These are phyloP conservation scores for Ectobius pallidus DNA, from an alignment of 2,888 invertebrate genomes.

Conservation along the genomic window DNA sequence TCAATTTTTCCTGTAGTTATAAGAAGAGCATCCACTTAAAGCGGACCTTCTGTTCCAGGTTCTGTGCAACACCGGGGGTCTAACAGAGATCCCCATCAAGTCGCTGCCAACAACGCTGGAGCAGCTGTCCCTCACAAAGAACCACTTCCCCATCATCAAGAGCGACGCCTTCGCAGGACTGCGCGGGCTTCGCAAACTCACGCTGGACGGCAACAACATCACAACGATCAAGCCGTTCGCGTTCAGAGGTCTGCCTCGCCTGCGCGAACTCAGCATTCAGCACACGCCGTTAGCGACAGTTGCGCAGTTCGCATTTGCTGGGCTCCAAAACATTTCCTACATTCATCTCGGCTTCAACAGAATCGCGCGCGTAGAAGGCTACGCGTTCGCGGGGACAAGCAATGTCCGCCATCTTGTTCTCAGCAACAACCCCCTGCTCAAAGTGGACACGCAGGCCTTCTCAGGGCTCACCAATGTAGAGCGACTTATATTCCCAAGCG, in stretches of 20 bases:
- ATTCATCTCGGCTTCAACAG: slow-evolving; percentile 73
- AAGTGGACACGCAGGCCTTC: slow-evolving; percentile 82
- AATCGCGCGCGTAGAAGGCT: slow-evolving; percentile 68
- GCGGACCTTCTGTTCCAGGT: slow-evolving; percentile 74
- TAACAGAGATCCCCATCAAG: slow-evolving; percentile 78
- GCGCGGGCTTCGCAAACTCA: slow-evolving; percentile 78
- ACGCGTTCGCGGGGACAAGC: slow-evolving; percentile 87
- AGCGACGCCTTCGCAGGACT: slow-evolving; percentile 85
- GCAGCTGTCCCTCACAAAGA: slow-evolving; percentile 84
- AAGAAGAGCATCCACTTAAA: too few relatives aligned
- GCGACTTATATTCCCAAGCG: slow-evolving; percentile 82
- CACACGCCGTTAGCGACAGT: slow-evolving; percentile 83
- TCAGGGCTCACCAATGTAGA: slow-evolving; percentile 83
- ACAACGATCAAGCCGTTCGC: slow-evolving; percentile 82
- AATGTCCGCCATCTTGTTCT: slow-evolving; percentile 82
- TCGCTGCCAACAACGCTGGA: slow-evolving; percentile 78
- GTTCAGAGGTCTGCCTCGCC: slow-evolving; percentile 76
- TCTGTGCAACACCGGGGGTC: slow-evolving; percentile 84
- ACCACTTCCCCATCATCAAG: slow-evolving; percentile 80
- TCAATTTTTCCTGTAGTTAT: too few relatives aligned
- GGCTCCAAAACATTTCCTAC: slow-evolving; percentile 78
- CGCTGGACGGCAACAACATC: slow-evolving; percentile 87
- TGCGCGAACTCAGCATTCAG: slow-evolving; percentile 82
- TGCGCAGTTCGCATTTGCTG: slow-evolving; percentile 83
- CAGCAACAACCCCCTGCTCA: slow-evolving; percentile 82